A percentile compares a stretch with the other conserved stretches of the same genome.
phyloP scores from a whole-genome alignment of 2,888 invertebrate genomes.

The Entomobrya multifasciata region DNA sequence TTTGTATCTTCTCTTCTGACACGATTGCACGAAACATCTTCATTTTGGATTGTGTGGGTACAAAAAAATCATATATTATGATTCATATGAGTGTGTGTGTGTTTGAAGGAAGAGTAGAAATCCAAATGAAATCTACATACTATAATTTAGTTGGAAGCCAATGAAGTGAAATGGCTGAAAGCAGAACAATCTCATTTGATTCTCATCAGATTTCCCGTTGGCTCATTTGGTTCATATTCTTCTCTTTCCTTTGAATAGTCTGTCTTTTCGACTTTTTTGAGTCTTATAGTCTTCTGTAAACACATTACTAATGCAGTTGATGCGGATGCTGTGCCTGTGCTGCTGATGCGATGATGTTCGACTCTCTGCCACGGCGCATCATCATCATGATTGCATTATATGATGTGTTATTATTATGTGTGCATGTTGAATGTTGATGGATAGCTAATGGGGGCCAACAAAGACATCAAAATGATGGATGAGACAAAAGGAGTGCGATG shows the following conservation, averaged over 20 bases:
- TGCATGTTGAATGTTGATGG: slow-evolving; percentile 77
- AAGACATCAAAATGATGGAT: slow-evolving; percentile 80
- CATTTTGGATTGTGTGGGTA: slow-evolving; percentile 7
- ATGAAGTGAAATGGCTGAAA: slow-evolving; percentile 59
- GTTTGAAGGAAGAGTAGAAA: not conserved
- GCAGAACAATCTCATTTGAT: slow-evolving; percentile 66
- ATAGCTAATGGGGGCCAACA: slow-evolving; percentile 79
- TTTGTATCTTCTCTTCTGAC: not conserved
- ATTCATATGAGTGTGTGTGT: not conserved
- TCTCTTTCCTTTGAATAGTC: slow-evolving; percentile 7
- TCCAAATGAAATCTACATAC: slow-evolving; percentile 12
- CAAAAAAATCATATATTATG: not conserved
- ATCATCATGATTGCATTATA: slow-evolving; percentile 48
- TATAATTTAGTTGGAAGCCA: slow-evolving; percentile 28
- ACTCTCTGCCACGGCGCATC: slow-evolving; percentile 45
- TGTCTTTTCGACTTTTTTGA: too few relatives aligned
- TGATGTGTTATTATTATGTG: slow-evolving; percentile 59
- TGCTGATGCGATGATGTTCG: slow-evolving; percentile 32
- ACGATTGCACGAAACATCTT: slow-evolving; percentile 12
- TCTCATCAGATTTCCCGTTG: slow-evolving; percentile 67
- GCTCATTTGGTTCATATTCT: slow-evolving; percentile 69
- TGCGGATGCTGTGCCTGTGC: slow-evolving; percentile 14
- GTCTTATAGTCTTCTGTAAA: not conserved
- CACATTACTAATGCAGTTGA: slow-evolving; percentile 23
- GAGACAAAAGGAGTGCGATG: slow-evolving; percentile 78